phyloP scores from a whole-genome alignment of 2,888 invertebrate species.

The Alentia gelatinosa region DNA sequence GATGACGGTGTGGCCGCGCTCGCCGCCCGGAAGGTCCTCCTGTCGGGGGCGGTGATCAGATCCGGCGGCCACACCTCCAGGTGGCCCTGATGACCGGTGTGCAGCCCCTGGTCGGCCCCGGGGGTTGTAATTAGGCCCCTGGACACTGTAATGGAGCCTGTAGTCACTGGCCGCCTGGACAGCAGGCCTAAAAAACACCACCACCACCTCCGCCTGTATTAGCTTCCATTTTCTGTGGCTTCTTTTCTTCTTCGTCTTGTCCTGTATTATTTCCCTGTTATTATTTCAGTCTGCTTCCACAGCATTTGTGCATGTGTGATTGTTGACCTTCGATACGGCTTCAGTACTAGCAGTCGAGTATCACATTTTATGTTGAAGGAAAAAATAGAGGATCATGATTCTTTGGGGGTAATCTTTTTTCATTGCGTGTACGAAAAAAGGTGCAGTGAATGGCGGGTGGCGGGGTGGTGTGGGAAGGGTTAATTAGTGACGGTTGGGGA shows the following conservation, averaged over 20 bases:
- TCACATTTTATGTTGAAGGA: too few species aligned
- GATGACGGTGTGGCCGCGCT: not conserved
- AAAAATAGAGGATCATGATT: too few species aligned
- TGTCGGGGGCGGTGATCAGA: slow-evolving; percentile 17
- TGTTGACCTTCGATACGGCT: too few species aligned
- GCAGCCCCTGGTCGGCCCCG: not conserved
- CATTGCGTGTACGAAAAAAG: too few species aligned
- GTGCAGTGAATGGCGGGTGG: not conserved
- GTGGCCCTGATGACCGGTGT: slow-evolving; percentile 28
- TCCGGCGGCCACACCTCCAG: slow-evolving; percentile 21
- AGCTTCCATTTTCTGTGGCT: not conserved
- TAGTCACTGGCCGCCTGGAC: not conserved
- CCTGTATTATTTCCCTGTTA: too few species aligned
- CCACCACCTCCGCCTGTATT: not conserved
- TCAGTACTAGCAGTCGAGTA: too few species aligned
- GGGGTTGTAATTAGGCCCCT: slow-evolving; percentile 22
- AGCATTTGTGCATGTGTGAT: too few species aligned
- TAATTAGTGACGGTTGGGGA: slow-evolving; percentile 6
- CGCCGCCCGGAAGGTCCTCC: not conserved
- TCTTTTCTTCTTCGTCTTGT: not conserved
- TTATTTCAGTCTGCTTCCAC: too few species aligned
- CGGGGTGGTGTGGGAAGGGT: not conserved
- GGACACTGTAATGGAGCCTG: slow-evolving; percentile 31
- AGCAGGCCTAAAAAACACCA: not conserved
- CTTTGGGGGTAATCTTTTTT: too few species aligned